Base-by-base conservation (phyloP, 2,113 vertebrate species). In the Charadrius vociferus region DNA sequence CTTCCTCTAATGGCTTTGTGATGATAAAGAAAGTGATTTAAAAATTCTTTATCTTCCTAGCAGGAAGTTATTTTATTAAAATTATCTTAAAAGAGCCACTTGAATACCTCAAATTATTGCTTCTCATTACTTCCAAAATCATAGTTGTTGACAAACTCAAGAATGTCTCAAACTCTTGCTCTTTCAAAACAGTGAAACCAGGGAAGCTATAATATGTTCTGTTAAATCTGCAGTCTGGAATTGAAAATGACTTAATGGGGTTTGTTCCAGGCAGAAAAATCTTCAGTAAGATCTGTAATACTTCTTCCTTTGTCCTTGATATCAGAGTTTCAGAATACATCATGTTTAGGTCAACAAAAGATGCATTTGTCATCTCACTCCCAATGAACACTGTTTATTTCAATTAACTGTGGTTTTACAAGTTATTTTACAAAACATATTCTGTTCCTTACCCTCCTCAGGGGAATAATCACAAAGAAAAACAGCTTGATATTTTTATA, bases 371-470 rank as follows among this genome's bases (percentile, higher is more conserved):
- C 49, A 47, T 82, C 77, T 75, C 50, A 62, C 12, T 90, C 29
- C 41, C 58, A 88, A 79, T 30, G 14, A 91, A 58, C 36, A 62
- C 7, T 45, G 27, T 56, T 93, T 82, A 82, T 86, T 92, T 77
- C 79, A 94, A 91, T 80, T 91, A 93, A 58, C 43, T 58, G 45
- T 66, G 81, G 53, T 70, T 95, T 93, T 85, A 72, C 21, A 81
- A 75, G 77, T 37, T 56, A 45, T 70, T 93, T 94, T 77, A 95
- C 45, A 53, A 70, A 95, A 63, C 26, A 53, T 45, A 79, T 49
- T 87, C 56, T 72, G 53, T 65, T 94, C 61, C 41, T 86, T 58
- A 50, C 9, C 30, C n/a, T 94, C 23, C 70, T 82, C 6, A 0
- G 15, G n/a, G 29, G 67, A 91, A 68, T 68, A 91, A 95, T 72